Base-by-base conservation (phyloP, 2,797 vertebrate species). In the Mionectes olivaceus region DNA sequence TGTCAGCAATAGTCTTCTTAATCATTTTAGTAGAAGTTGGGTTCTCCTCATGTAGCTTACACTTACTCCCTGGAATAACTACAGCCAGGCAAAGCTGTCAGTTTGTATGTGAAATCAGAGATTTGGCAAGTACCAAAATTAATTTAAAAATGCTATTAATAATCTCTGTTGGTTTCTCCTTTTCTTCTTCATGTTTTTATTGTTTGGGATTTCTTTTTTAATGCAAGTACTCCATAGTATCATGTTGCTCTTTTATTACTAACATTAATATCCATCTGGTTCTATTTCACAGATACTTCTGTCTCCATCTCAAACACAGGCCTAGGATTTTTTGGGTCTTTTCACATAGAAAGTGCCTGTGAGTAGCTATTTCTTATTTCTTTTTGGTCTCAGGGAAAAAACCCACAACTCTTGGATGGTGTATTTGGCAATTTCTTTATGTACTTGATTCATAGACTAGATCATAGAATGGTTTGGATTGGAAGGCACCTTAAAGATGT, bases 351-450 rank as follows among this genome's bases (percentile, higher is more conserved):
- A 78, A 74, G 74, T 28, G 5, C 10, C 13, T 28, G 0, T 46
- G 30, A 52, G 49, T 35, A 17, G 3, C 7, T 47, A 43, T 70
- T 91, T 74, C 3, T 1, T 55, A 14, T 50, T 63, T 83, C 4
- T 73, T 4, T 83, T 50, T 35, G 7, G 3, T 9, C 7, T 30
- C 7, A 5, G 5, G 10, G 3, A 13, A 30, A 73, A 6, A 50
- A 84, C 6, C 4, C 10, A 13, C 6, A 61, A 41, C 3, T 50
- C 76, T 55, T 35, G 6, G 4, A 50, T 78, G 0, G 25, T 4
- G 7, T 24, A 14, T 86, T 81, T 83, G 6, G 63, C 5, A 44
- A 52, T 55, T 71, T 70, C 19, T 25, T 7, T 15, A 25, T 18
- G 2, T 47, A 28, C n/a, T 61, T 52, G 39, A 14, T 41, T 35